Percentiles rank a stretch among this genome's conserved stretches.
Evolutionary conservation across 1,140 invertebrate species (phyloP).

Genomic region (Orius insidiosus): DNA sequence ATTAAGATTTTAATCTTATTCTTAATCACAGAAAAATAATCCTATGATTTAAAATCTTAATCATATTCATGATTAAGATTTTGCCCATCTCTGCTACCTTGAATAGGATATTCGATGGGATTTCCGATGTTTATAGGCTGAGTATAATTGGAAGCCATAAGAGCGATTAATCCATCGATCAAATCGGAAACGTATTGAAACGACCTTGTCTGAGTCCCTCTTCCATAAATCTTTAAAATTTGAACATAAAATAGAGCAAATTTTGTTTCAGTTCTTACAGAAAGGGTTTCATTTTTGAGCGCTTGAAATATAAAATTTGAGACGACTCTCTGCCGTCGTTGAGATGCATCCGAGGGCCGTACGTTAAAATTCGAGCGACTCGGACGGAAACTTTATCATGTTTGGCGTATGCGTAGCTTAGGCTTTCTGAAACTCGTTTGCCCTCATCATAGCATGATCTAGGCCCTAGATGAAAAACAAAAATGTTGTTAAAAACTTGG

Average conservation of each 20-base stretch:
- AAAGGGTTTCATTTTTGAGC: too few relatives aligned
- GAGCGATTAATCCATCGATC: too few relatives aligned
- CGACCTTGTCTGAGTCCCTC: constrained; percentile 89
- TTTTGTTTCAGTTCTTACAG: too few relatives aligned
- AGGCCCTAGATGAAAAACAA: constrained; percentile 48
- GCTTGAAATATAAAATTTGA: constrained; percentile 98
- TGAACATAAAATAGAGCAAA: too few relatives aligned
- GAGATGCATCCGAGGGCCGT: constrained; percentile 97
- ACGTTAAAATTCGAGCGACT: constrained; percentile 96
- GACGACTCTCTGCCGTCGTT: constrained; percentile 96
- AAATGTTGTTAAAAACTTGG: too few relatives aligned
- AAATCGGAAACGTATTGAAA: constrained; percentile 98
- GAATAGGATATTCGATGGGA: constrained; percentile 92
- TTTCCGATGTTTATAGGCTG: constrained; percentile 94
- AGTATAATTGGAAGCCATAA: constrained; percentile 92
- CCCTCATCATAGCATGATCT: constrained; percentile 98
- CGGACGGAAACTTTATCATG: constrained; percentile 89
- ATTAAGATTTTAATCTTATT: too few relatives aligned
- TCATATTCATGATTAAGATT: too few relatives aligned
- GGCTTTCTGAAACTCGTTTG: constrained; percentile 89
- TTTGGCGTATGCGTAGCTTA: constrained; percentile 93
- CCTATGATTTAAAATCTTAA: too few relatives aligned
- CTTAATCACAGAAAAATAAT: too few relatives aligned
- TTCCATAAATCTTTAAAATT: constrained; percentile 76
- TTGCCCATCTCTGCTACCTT: too few relatives aligned